Evolutionary conservation across 2,113 vertebrate species (phyloP), one percentile per base, ranked within the genome.

Genomic region (Romanogobio albipinnatus): DNA sequence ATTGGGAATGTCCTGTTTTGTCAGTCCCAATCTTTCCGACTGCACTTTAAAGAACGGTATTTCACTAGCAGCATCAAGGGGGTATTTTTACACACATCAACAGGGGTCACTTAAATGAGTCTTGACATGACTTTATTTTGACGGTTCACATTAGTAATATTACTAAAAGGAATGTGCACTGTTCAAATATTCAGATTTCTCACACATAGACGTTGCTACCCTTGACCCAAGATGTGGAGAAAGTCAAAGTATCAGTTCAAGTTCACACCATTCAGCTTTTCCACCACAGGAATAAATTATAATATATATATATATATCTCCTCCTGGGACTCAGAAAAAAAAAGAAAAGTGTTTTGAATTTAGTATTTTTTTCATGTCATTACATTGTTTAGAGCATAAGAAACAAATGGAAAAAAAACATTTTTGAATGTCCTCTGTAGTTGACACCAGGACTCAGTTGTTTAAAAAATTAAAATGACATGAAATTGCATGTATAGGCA

Each of bases 1-100:
- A 94, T 92, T 92, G 92, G 90, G 91, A 94, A 93, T 85, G 91
- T 93, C 93, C 93, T 92, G 91, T 92, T 93, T 88, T 91, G 92
- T 94, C 92, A 90, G 86, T 86, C 73, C 88, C 91, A 93, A 93
- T 93, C 92, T 92, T 92, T 90, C 88, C 81, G 90, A 70, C 24
- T 26, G 33, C 49, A 43, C 47, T 56, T 81, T 8, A 66, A 47
- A 29, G 43, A 68, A 36, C 24, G 24, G 61, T 33, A 19, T 81
- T 68, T 81, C 24, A 36, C 61, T 29, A 36, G 66, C 26, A 68
- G 10, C 62, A n/a, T 17, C 59, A 49, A 47, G 15, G 11, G 17
- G 19, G 19, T 66, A 29, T 47, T 26, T 80, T 80, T 66, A 26
- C 24, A 75, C 4, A 9, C 2, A 11, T 66, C 61, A 36, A 33